Percentiles rank a stretch among this genome's conserved stretches.
Evolutionary conservation across 2,797 vertebrate genomes (phyloP).

Genomic region (Acrossocheilus wenchowensis): DNA sequence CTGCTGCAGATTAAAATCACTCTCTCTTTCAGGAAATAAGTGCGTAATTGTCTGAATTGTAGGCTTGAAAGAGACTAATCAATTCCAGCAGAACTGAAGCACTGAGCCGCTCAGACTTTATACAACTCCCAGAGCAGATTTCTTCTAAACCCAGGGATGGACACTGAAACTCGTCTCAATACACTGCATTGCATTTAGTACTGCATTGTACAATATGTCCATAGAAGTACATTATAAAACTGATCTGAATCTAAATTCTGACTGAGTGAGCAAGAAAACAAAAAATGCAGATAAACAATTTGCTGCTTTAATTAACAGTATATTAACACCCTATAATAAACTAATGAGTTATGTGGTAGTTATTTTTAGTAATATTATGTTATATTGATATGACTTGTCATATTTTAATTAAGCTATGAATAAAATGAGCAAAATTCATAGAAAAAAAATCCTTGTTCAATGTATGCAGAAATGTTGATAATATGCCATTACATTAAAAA

Average conservation of each 20-base stretch:
- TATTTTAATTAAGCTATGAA: background rate
- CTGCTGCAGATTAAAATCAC: background rate
- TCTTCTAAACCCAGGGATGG: slow-evolving; percentile 72
- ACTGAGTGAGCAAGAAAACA: background rate
- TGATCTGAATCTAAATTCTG: background rate
- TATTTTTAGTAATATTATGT: background rate
- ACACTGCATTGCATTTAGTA: background rate
- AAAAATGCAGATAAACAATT: background rate
- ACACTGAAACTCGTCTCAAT: background rate
- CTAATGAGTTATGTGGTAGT: background rate
- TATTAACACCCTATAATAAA: background rate
- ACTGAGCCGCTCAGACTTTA: slow-evolving; percentile 58
- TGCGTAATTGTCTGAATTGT: slow-evolving; percentile 30
- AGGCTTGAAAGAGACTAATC: slow-evolving; percentile 52
- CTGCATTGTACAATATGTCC: background rate
- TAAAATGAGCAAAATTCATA: background rate
- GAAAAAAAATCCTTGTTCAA: background rate
- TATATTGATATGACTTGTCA: background rate
- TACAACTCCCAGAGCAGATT: slow-evolving; percentile 64
- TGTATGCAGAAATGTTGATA: background rate
- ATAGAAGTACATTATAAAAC: background rate
- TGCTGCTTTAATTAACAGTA: background rate
- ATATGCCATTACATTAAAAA: background rate
- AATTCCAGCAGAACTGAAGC: background rate
- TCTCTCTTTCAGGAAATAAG: background rate